These are phyloP conservation scores for Zaprionus lineosus DNA, from an alignment of 2,888 invertebrate species.

Conservation along the genomic window DNA sequence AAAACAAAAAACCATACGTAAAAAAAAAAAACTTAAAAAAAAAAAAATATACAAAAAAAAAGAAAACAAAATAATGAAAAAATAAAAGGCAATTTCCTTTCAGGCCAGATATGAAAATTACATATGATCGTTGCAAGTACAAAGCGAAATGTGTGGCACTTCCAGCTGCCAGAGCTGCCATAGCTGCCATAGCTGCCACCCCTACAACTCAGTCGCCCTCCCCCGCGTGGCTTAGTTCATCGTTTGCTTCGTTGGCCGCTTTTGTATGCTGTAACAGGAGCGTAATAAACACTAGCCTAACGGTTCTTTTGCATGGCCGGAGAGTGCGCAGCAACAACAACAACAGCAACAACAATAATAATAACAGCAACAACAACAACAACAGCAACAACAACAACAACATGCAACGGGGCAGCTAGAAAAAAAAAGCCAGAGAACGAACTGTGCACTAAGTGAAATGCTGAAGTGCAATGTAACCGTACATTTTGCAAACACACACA, in stretches of 20 bases:
- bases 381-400: constrained; percentile 22
- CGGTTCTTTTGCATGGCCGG: constrained; percentile 56
- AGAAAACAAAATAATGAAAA: constrained; percentile 6
- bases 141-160: constrained; percentile 20
- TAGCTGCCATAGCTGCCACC: background rate
- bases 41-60: background rate
- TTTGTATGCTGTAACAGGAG: constrained; percentile 75
- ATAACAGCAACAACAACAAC: constrained; percentile 24
- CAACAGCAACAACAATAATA: constrained; percentile 25
- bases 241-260: constrained; percentile 44
- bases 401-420: constrained; percentile 40
- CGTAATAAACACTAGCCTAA: constrained; percentile 73
- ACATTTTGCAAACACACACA: constrained; percentile 46
- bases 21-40: background rate
- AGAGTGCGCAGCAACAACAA: constrained; percentile 35
- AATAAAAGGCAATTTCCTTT: constrained; percentile 53
- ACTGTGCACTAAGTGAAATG: constrained; percentile 62
- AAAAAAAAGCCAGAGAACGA: constrained; percentile 45
- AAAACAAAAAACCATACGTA: background rate
- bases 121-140: constrained; percentile 40
- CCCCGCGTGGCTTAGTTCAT: constrained; percentile 2
- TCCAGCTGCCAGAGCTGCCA: constrained; percentile 18
- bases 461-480: constrained; percentile 72
- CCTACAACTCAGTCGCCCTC: too few species aligned
- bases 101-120: constrained; percentile 55